Base-by-base conservation (phyloP, 2,113 vertebrate genomes). In the Albula goreensis region DNA sequence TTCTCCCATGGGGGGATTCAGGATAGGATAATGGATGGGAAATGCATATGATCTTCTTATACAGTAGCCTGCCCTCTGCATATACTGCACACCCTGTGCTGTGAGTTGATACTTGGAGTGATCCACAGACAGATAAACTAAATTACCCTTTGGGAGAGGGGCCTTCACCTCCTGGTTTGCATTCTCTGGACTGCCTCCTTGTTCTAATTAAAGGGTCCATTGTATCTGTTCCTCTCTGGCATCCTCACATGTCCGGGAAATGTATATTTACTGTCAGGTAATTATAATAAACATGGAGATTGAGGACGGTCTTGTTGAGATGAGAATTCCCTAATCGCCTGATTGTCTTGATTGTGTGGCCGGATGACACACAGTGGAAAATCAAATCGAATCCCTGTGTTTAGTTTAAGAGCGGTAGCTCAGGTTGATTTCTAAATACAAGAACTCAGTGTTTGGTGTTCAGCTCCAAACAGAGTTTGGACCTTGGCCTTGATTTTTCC, bases 131-230 rank as follows among this genome's bases (percentile, higher is more conserved):
- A 79, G 48, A 17, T 79, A 17, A 17, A 15, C 15, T 79, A 48
- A 48, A 79, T 50, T 79, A 48, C 3, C 49, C 50, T 77, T 49
- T 77, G 15, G 50, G 60, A 81, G 13, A 60, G 66, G 48, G 12
- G 52, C 19, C 70, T 80, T 84, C 80, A 85, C 85, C 83, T 56
- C 57, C 78, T 31, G 13, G n/a, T 31, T 87, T 77, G 31, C 49
- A 52, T 66, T 81, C 12, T 80, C 83, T 86, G 85, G 83, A 85
- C 78, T 83, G 83, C 74, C 49, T 84, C 81, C 86, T 90, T 90
- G 86, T 88, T 89, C 91, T 92, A 91, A 90, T 90, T 90, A 88
- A 88, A 91, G 90, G 84, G 85, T 31, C 88, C 85, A 92, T 92
- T 93, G 90, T 93, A 89, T 85, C 88, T 86, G 81, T 90, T 92